A percentile compares a stretch with the other conserved stretches of the same genome.
phyloP scores from a whole-genome alignment of 2,888 invertebrate genomes.

The Ormyrus rosae region DNA sequence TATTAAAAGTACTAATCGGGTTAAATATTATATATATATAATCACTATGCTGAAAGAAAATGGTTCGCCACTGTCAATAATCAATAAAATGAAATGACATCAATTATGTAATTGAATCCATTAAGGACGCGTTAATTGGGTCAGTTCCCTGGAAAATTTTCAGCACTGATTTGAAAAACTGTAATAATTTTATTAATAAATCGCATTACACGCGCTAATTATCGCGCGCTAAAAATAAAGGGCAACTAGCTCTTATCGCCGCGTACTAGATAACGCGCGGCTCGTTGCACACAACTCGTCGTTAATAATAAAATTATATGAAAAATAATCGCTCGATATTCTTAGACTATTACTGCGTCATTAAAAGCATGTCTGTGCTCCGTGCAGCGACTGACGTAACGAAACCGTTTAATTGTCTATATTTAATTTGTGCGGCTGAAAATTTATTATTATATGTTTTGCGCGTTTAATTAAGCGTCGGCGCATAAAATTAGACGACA shows the following conservation, averaged over 20 bases:
- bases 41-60: no score
- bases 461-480: no score
- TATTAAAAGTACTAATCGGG: no score
- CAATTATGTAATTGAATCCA: no score
- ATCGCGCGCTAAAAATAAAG: slow-evolving; percentile 41
- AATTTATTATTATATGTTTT: no score
- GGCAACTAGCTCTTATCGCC: neutral
- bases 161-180: slow-evolving; percentile 11
- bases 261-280: slow-evolving; percentile 10
- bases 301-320: slow-evolving; percentile 27
- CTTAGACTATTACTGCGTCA: slow-evolving; percentile 31
- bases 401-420: neutral
- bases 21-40: no score
- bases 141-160: slow-evolving; percentile 34
- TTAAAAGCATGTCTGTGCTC: neutral
- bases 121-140: slow-evolving; percentile 13
- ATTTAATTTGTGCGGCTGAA: neutral
- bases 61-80: no score
- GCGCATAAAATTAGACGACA: no score
- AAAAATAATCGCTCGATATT: slow-evolving; percentile 22
- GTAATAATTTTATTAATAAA: slow-evolving; percentile 21
- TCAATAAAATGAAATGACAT: no score
- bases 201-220: slow-evolving; percentile 18
- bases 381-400: neutral
- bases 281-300: neutral